Base-by-base conservation (phyloP, 2,797 vertebrate genomes). In the Podarcis siculus region DNA sequence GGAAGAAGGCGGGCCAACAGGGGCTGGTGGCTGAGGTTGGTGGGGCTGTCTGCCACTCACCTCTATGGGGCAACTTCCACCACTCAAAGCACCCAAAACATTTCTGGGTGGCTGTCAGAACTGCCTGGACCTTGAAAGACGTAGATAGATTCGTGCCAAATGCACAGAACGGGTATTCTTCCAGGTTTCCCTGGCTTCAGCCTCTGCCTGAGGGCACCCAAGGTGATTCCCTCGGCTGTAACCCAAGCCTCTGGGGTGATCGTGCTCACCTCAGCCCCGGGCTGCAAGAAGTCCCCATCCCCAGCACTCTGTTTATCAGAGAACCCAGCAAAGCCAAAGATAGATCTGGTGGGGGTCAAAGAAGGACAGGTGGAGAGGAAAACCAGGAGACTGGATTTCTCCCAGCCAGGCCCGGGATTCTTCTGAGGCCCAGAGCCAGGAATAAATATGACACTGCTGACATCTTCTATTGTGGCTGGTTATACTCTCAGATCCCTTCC, bases 371-470 rank as follows among this genome's bases (percentile, higher is more conserved):
- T 27, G 1, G 75, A 32, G 45, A 39, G 45, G 75, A 84, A 88
- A 79, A 84, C 42, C 64, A 58, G 87, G 87, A 88, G 73, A 71
- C 35, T 7, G 30, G 82, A 71, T 71, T 42, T 10, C 37, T 75
- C 55, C 45, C 21, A 72, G n/a, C 3, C 8, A 12, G 58, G 45
- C 39, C 72, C 64, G 2, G 55, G 81, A 83, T 71, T 39, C 61
- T 64, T 64, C 12, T 23, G 32, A 61, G 5, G n/a, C 39, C 58
- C 5, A 4, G 21, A 76, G 32, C 30, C 42, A 58, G 82, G 17
- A 21, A 61, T 58, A 39, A 15, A 58, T 3, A 71, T 8, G 17
- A 32, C 15, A 30, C 35, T 87, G 49, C 32, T 27, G 39, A 23
- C 30, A 71, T 58, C 64, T 42, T 78, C 27, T 9, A 4, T 49